Evolutionary conservation across 2,113 vertebrate genomes (phyloP).

Genomic region (Damaliscus lunatus): DNA sequence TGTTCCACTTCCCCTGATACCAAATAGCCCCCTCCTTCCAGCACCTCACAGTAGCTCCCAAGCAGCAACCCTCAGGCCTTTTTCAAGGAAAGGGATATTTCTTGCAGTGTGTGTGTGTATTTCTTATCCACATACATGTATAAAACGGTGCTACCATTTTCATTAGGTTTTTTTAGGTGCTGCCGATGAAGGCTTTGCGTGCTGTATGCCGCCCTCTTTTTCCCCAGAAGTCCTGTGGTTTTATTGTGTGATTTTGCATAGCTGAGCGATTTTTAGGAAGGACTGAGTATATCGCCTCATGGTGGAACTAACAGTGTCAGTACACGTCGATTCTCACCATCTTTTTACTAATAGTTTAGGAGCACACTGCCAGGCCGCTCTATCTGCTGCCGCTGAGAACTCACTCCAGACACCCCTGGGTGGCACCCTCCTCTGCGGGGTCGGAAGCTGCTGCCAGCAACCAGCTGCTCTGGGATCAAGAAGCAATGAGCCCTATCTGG

Average conservation of each 20-base stretch:
- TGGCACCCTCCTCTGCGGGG: neutral
- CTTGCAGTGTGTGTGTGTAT: neutral
- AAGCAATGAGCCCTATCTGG: neutral
- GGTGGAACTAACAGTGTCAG: neutral
- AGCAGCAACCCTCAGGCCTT: neutral
- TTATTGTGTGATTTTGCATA: neutral
- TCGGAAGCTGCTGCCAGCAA: fast-evolving
- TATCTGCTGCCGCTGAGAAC: neutral
- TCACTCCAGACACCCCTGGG: neutral
- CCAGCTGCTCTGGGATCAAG: neutral
- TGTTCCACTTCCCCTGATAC: neutral
- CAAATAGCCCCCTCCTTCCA: neutral
- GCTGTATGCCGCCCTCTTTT: neutral
- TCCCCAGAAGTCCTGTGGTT: neutral
- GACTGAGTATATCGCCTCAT: neutral
- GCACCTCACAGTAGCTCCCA: neutral
- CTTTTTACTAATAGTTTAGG: neutral
- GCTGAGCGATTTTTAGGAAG: neutral
- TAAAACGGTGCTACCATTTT: neutral
- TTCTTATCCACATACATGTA: neutral
- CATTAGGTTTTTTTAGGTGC: neutral
- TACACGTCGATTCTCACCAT: neutral
- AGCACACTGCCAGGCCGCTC: neutral
- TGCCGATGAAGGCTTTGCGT: neutral
- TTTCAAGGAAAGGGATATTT: neutral